Evolutionary conservation across 1,140 invertebrate genomes (phyloP).

Genomic region (Aricia agestis): DNA sequence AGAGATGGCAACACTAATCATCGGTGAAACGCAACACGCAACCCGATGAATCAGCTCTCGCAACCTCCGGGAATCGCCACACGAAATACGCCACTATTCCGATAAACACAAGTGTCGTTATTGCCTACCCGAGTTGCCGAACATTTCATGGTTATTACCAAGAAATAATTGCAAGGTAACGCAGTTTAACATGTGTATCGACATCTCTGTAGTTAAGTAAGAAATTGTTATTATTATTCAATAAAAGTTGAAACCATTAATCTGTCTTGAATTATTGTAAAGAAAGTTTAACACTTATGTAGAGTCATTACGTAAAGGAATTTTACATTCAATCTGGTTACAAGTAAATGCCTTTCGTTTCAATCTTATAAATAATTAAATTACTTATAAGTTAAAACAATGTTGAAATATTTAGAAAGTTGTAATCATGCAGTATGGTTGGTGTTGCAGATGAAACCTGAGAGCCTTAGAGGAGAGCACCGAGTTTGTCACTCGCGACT

Average conservation of each 20-base stretch:
- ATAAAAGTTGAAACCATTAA: background rate
- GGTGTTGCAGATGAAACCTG: slow-evolving; percentile 42
- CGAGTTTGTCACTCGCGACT: slow-evolving; percentile 25
- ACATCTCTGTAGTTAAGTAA: background rate
- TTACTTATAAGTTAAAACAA: too few species aligned
- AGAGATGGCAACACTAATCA: slow-evolving; percentile 23
- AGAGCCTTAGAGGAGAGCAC: slow-evolving; percentile 44
- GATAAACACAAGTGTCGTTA: slow-evolving; percentile 13
- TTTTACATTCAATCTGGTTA: too few species aligned
- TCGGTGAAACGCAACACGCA: slow-evolving; percentile 53
- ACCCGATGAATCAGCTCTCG: slow-evolving; percentile 51
- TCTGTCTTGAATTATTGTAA: background rate
- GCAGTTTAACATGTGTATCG: slow-evolving; percentile 9
- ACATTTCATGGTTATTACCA: slow-evolving; percentile 11
- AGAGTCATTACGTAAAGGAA: too few species aligned
- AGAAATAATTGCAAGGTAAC: slow-evolving; percentile 12
- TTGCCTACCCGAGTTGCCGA: background rate
- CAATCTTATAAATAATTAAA: background rate
- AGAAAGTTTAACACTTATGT: too few species aligned
- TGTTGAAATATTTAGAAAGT: slow-evolving; percentile 33
- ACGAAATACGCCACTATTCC: slow-evolving; percentile 40
- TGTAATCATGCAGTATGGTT: slow-evolving; percentile 35
- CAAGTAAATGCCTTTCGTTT: too few species aligned
- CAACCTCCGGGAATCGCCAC: slow-evolving; percentile 36
- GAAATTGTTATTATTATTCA: slow-evolving; percentile 9